These are phyloP conservation scores for Penaeus japonicus DNA, from an alignment of 1,140 invertebrate species.

Conservation along the genomic window DNA sequence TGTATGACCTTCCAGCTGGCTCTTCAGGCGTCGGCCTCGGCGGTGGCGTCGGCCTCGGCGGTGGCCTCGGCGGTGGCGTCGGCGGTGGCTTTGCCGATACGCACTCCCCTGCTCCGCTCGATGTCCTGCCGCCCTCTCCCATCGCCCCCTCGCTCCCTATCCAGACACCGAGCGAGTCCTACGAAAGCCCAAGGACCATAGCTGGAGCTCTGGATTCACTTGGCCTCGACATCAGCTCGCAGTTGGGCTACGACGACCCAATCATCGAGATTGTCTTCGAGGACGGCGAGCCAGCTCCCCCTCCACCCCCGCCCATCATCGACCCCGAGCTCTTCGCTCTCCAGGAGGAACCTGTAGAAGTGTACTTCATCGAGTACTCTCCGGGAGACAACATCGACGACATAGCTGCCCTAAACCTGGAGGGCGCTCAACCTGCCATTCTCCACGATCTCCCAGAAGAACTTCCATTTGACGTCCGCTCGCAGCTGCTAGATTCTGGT, in stretches of 20 bases:
- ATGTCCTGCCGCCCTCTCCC: background rate
- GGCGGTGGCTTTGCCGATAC: background rate
- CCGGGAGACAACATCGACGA: constrained; percentile 54
- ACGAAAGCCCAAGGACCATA: background rate
- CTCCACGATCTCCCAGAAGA: constrained; percentile 52
- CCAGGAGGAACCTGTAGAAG: constrained; percentile 52
- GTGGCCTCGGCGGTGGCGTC: background rate
- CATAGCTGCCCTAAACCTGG: constrained; percentile 26
- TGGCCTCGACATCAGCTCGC: background rate
- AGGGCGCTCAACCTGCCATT: constrained; percentile 45
- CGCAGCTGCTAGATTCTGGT: constrained; percentile 46
- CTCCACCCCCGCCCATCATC: constrained; percentile 47
- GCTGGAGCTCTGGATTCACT: background rate
- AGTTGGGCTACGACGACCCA: constrained; percentile 53
- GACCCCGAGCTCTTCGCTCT: constrained; percentile 48
- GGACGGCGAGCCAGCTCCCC: constrained; percentile 49
- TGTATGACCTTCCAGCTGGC: constrained; percentile 36
- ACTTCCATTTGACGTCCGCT: constrained; percentile 44
- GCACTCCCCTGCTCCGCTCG: background rate
- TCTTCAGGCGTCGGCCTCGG: background rate
- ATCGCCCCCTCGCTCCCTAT: background rate
- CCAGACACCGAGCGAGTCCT: background rate
- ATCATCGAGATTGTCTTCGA: constrained; percentile 58
- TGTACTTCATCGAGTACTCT: constrained; percentile 56
- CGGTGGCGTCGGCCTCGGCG: background rate